Conservation (phyloP, 2,113 vertebrate genomes). For the Cercocebus atys region DNA sequence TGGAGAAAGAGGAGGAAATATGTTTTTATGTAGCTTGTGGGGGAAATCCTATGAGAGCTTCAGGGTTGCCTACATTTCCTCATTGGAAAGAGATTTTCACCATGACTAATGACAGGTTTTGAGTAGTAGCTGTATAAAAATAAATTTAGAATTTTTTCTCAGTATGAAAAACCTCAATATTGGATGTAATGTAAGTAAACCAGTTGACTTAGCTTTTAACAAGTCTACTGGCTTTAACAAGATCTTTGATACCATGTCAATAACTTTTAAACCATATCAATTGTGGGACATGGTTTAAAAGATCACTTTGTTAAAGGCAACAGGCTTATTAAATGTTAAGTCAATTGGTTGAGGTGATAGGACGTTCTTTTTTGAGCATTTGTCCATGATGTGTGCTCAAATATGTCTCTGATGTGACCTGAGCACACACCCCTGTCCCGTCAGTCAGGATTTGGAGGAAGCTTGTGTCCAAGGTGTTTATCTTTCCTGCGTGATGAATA, state of each 20-base stretch:
- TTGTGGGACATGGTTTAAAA: background rate
- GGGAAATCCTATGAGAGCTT: background rate
- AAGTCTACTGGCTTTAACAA: too few relatives aligned
- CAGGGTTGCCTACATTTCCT: background rate
- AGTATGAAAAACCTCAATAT: background rate
- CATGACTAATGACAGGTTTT: background rate
- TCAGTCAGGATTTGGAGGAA: background rate
- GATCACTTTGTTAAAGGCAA: background rate
- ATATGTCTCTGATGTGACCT: background rate
- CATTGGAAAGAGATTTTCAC: background rate
- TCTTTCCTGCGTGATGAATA: background rate
- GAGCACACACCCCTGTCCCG: fast-evolving
- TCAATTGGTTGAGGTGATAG: background rate
- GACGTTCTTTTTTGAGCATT: background rate
- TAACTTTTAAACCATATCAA: too few relatives aligned
- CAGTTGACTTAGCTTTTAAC: too few relatives aligned
- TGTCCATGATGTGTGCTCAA: background rate
- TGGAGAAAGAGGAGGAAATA: background rate
- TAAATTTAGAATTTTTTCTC: background rate
- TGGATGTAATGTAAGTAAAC: background rate
- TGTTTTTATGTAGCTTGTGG: background rate
- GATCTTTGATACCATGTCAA: too few relatives aligned
- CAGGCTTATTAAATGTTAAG: background rate
- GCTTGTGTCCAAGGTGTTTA: background rate
- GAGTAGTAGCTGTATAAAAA: background rate